A percentile compares a stretch with the other conserved stretches of the same genome.
Conservation (phyloP, 2,113 vertebrate species). For the Vulpes ferrilata region DNA sequence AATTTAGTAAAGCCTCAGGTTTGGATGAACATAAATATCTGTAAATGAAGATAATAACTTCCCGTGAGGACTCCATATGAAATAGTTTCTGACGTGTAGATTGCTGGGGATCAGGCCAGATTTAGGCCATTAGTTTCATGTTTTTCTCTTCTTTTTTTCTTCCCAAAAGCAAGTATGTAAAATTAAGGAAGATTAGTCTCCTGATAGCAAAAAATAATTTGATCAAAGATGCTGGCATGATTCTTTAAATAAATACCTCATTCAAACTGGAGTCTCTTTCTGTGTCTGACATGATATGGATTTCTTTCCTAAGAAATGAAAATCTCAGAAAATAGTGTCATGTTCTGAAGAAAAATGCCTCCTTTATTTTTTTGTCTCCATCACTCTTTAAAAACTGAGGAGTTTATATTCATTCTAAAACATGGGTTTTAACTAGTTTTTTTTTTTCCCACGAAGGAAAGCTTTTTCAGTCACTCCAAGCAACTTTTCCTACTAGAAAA, state of each 20-base stretch:
- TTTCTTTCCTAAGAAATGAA: conserved; percentile 5
- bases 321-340: neutral
- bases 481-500: conserved; percentile 30
- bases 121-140: neutral
- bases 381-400: neutral
- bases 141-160: neutral
- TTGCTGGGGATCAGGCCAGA: neutral
- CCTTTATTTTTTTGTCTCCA: neutral
- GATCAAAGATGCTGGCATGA: neutral
- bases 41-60: neutral
- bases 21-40: neutral
- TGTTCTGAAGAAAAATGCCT: neutral
- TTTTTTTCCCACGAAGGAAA: neutral
- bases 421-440: neutral
- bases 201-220: neutral
- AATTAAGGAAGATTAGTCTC: neutral
- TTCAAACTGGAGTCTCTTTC: neutral
- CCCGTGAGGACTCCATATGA: neutral
- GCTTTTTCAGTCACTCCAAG: neutral
- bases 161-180: neutral
- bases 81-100: neutral
- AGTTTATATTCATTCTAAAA: neutral
- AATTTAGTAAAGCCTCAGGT: conserved; percentile 14
- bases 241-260: conserved; percentile 31
- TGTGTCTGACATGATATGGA: neutral